Evolutionary conservation across 1,140 invertebrate species (phyloP).

Genomic region (Plutomurus gul): DNA sequence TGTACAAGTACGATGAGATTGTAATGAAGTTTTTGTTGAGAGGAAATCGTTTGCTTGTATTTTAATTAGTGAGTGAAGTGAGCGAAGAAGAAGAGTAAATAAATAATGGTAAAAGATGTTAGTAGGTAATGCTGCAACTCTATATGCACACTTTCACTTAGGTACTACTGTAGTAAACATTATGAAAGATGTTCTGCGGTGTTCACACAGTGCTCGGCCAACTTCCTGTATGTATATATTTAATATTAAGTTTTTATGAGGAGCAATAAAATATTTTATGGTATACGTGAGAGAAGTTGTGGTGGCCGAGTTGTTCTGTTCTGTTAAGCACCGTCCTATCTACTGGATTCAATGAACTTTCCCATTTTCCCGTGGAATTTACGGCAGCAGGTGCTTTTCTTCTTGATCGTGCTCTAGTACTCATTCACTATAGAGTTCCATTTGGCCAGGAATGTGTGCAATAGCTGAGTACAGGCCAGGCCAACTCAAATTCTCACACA

Average conservation of each 20-base stretch:
- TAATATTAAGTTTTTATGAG: constrained; percentile 17
- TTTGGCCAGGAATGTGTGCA: too few species aligned
- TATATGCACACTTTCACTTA: too few species aligned
- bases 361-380: constrained; percentile 12
- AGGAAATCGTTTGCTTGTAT: background rate
- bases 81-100: background rate
- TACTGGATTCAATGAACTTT: constrained; percentile 14
- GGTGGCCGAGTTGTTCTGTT: background rate
- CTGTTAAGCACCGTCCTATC: background rate
- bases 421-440: too few species aligned
- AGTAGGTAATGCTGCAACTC: background rate
- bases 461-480: too few species aligned
- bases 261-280: constrained; percentile 21
- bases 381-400: constrained; percentile 17
- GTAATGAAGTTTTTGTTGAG: too few species aligned
- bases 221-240: background rate
- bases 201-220: too few species aligned
- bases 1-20: too few species aligned
- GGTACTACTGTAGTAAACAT: too few species aligned
- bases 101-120: background rate
- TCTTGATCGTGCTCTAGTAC: background rate
- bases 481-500: too few species aligned
- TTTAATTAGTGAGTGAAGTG: constrained; percentile 19
- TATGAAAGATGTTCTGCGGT: too few species aligned
- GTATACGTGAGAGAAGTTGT: background rate